Evolutionary conservation across 2,888 invertebrate genomes (phyloP).

Genomic region (Herminia tarsipennalis): DNA sequence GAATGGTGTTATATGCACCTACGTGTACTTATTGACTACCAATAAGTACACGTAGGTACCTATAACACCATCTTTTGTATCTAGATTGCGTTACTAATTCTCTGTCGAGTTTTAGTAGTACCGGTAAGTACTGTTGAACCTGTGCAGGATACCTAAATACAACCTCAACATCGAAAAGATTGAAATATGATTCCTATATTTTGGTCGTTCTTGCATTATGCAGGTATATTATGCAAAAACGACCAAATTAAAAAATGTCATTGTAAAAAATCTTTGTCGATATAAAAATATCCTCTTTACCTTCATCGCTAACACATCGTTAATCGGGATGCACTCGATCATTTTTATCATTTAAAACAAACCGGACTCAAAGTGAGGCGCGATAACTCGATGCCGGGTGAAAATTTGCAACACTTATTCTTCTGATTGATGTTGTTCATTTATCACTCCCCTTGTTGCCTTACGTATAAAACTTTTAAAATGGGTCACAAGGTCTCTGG

Average conservation of each 20-base stretch:
- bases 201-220: background rate
- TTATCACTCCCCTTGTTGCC: conserved; percentile 81
- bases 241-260: conserved; percentile 9
- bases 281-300: conserved; percentile 24
- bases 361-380: conserved; percentile 60
- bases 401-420: conserved; percentile 83
- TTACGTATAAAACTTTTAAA: conserved; percentile 79
- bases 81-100: too few relatives aligned
- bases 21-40: too few relatives aligned
- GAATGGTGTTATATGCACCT: background rate
- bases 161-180: too few relatives aligned
- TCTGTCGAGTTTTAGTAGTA: too few relatives aligned
- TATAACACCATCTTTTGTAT: too few relatives aligned
- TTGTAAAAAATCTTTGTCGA: too few relatives aligned
- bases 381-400: conserved; percentile 67
- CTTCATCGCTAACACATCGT: conserved; percentile 18
- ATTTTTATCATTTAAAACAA: conserved; percentile 63
- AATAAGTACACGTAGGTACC: too few relatives aligned
- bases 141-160: too few relatives aligned
- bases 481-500: conserved; percentile 81
- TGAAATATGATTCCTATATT: background rate
- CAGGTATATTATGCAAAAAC: background rate
- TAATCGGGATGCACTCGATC: conserved; percentile 46
- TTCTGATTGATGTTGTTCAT: conserved; percentile 83
- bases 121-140: too few relatives aligned